phyloP scores from a whole-genome alignment of 2,113 vertebrate species.

The Motacilla tschutschensis region DNA sequence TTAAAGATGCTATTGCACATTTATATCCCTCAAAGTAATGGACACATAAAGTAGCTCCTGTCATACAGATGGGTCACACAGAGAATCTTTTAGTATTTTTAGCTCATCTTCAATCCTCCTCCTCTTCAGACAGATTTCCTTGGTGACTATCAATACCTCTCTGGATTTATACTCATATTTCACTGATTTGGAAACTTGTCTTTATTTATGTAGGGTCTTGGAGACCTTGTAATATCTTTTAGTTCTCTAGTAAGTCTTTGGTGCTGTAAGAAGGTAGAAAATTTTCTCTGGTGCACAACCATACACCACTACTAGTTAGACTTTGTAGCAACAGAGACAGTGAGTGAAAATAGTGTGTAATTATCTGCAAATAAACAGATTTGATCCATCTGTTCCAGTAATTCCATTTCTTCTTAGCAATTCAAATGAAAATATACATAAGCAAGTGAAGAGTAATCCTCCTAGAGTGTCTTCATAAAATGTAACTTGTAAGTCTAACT shows the following conservation, averaged over 20 bases:
- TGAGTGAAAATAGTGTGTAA: not conserved
- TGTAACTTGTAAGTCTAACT: not conserved
- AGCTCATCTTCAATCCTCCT: not conserved
- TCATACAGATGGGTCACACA: not conserved
- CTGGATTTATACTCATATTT: not conserved
- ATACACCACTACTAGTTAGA: not conserved
- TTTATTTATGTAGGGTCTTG: not conserved
- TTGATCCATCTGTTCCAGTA: not conserved
- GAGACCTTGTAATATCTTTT: not conserved
- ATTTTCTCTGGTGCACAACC: not conserved
- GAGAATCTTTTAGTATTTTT: not conserved
- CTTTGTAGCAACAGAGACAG: not conserved
- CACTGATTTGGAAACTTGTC: not conserved
- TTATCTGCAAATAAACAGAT: not conserved
- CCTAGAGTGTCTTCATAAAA: not conserved
- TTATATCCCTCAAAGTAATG: constrained; percentile 3
- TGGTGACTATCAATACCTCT: not conserved
- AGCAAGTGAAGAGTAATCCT: not conserved
- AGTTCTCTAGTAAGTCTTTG: not conserved
- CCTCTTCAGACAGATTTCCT: not conserved
- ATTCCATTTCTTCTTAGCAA: not conserved
- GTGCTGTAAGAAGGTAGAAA: not conserved
- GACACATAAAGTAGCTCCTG: constrained; percentile 2
- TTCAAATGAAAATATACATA: not conserved
- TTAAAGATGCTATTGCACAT: not conserved